phyloP scores from a whole-genome alignment of 2,888 invertebrate species.

The Blera fallax region DNA sequence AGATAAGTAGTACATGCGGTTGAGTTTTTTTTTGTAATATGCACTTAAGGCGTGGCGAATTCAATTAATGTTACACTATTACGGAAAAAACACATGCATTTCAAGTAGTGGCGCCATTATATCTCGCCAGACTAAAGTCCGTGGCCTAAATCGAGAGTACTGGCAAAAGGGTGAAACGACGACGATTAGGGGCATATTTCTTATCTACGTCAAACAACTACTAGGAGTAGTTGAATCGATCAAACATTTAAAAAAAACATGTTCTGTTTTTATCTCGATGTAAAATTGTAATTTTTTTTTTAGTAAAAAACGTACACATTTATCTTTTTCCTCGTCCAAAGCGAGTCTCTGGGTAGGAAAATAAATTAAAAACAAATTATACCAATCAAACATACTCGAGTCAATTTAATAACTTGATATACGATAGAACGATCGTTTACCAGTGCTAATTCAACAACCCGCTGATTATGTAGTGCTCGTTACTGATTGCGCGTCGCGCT shows the following conservation, averaged over 20 bases:
- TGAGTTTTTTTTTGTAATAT: slow-evolving; percentile 2
- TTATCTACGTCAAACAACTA: slow-evolving; percentile 8
- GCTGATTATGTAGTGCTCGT: slow-evolving; percentile 13
- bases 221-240: background rate
- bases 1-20: slow-evolving; percentile 19
- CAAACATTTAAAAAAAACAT: background rate
- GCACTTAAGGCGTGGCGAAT: slow-evolving; percentile 26
- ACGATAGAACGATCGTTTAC: slow-evolving; percentile 26
- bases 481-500: background rate
- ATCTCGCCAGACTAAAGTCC: background rate
- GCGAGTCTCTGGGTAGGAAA: background rate
- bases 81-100: background rate
- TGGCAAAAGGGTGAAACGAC: background rate
- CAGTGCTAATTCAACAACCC: slow-evolving; percentile 21
- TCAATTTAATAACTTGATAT: slow-evolving; percentile 38
- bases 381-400: slow-evolving; percentile 40
- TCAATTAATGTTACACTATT: slow-evolving; percentile 13
- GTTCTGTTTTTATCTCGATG: background rate
- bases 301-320: background rate
- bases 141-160: background rate
- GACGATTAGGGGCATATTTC: background rate
- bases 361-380: slow-evolving; percentile 42
- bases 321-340: background rate
- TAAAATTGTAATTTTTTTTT: background rate
- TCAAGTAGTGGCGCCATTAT: slow-evolving; percentile 21